phyloP scores from a whole-genome alignment of 2,888 invertebrate species.

The Acholoe squamosa region DNA sequence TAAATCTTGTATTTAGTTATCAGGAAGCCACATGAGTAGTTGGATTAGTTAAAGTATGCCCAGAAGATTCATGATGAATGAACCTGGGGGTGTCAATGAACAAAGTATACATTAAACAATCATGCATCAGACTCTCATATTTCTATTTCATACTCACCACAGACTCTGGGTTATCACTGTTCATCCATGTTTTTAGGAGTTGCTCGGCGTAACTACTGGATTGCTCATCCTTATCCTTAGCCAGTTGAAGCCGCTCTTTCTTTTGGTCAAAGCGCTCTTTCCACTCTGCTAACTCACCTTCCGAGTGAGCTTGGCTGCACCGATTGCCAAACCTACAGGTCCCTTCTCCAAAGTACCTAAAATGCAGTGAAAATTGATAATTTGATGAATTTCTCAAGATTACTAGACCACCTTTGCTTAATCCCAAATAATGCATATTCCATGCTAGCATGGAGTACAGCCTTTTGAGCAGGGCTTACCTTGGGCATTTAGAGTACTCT shows the following conservation, averaged over 20 bases:
- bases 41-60: too few relatives aligned
- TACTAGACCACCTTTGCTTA: neutral
- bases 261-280: conserved; percentile 88
- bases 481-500: conserved; percentile 87
- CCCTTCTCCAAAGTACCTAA: conserved; percentile 62
- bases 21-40: too few relatives aligned
- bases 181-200: conserved; percentile 85
- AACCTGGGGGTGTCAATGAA: too few relatives aligned
- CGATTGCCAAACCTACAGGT: conserved; percentile 88
- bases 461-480: conserved; percentile 78
- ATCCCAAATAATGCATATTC: neutral
- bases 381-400: neutral
- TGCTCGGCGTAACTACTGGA: conserved; percentile 86
- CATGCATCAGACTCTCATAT: neutral
- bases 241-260: conserved; percentile 83
- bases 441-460: neutral
- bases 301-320: conserved; percentile 90
- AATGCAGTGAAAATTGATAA: neutral
- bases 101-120: too few relatives aligned
- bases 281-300: conserved; percentile 90
- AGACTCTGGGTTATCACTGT: conserved; percentile 86
- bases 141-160: conserved; percentile 80
- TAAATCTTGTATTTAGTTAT: too few relatives aligned
- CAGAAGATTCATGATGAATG: too few relatives aligned
- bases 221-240: conserved; percentile 84